Evolutionary conservation across 2,888 invertebrate species (phyloP), one percentile per base, ranked within the genome.

Genomic region (Acronicta leporina): DNA sequence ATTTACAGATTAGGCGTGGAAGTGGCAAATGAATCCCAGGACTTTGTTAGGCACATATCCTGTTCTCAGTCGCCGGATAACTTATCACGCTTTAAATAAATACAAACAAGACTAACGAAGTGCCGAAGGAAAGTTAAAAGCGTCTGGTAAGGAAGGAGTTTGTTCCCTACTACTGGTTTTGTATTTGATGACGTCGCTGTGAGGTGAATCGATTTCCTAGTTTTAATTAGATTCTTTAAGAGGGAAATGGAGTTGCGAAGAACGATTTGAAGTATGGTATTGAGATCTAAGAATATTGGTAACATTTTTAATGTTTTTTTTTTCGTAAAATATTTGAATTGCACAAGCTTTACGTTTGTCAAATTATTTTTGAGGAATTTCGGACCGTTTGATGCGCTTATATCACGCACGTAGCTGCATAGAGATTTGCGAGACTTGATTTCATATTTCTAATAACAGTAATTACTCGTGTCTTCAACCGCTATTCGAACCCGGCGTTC

Each of bases 41-140:
- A 82, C 74, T 83, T 79, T 75, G 72, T 72, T 76, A 80, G 80
- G 77, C 83, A 87, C 86, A 85, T 89, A 90, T 90, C 89, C 91
- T 85, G 89, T 89, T 87, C 82, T 88, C 89, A 86, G 85, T 90
- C 87, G 82, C 82, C 83, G 85, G 82, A 80, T 86, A 90, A 93
- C 89, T 92, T 92, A 92, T 92, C 90, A 89, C 86, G 87, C 81
- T 88, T 85, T 89, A 90, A 92, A 92, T 92, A 92, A 92, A 93
- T 87, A 92, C 90, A 90, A 91, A 89, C 87, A 88, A 80, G 79
- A 79, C 89, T 93, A 94, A 94, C 91, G 91, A 92, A 90, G 91
- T 92, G 93, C 87, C 86, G 89, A 92, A 90, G 89, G 87, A 87
- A 90, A 91, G 90, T 92, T 92, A 89, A 92, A 92, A 92, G 88